These are phyloP conservation scores for Xylocampa areola DNA, from an alignment of 2,888 invertebrate genomes.

Conservation along the genomic window DNA sequence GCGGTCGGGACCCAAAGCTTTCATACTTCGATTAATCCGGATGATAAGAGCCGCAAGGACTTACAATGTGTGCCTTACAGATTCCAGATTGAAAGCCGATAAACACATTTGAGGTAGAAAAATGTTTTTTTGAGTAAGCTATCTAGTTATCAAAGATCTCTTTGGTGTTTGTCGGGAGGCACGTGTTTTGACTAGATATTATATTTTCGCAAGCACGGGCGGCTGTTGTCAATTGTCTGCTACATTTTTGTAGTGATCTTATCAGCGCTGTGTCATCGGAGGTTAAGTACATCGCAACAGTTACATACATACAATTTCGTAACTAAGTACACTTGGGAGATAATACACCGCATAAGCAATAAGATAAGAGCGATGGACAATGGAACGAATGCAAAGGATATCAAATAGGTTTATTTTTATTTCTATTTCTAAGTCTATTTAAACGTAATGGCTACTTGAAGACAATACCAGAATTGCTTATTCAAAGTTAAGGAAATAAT, in stretches of 20 bases:
- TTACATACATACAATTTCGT: constrained; percentile 55
- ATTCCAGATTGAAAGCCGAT: constrained; percentile 87
- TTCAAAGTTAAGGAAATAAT: background rate
- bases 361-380: constrained; percentile 44
- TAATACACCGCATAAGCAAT: constrained; percentile 28
- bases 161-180: constrained; percentile 70
- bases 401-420: constrained; percentile 22
- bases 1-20: constrained; percentile 77
- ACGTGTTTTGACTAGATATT: constrained; percentile 85
- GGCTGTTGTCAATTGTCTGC: constrained; percentile 74
- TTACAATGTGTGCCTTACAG: constrained; percentile 87
- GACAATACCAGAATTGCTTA: constrained; percentile 26
- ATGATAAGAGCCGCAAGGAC: constrained; percentile 83
- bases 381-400: constrained; percentile 33
- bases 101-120: constrained; percentile 83
- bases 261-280: constrained; percentile 67
- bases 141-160: constrained; percentile 75
- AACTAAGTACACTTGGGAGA: constrained; percentile 53
- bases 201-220: constrained; percentile 72
- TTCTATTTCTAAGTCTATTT: constrained; percentile 23
- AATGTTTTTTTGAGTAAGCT: constrained; percentile 77
- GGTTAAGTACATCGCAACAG: constrained; percentile 64
- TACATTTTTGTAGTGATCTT: constrained; percentile 68
- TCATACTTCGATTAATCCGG: constrained; percentile 81
- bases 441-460: constrained; percentile 21